These are phyloP conservation scores for mouse (Mus musculus) DNA, from an alignment of 2,113 vertebrate genomes.

Conservation along the genomic window GRCm39 chr2:77926501-77927000, in stretches of 20 bases:
- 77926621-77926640: slow-evolving; percentile 41
- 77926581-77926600: slow-evolving; percentile 17
- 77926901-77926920: no score
- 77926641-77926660: slow-evolving; percentile 28
- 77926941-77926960: not conserved
- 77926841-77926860: not conserved
- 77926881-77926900: not conserved
- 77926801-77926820: not conserved
- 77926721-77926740: not conserved
- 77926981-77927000: not conserved
- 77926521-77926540: not conserved
- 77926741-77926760: not conserved
- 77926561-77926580: not conserved
- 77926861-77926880: not conserved
- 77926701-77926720: not conserved
- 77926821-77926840: not conserved
- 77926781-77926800: not conserved
- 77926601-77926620: slow-evolving; percentile 43
- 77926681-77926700: not conserved
- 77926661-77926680: slow-evolving; percentile 38
- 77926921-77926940: not conserved
- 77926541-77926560: slow-evolving; percentile 30
- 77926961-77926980: not conserved
- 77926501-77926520: slow-evolving; percentile 2
- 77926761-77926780: not conserved